Base-by-base conservation (phyloP, 2,888 invertebrate genomes). In the Heliconius aoede region DNA sequence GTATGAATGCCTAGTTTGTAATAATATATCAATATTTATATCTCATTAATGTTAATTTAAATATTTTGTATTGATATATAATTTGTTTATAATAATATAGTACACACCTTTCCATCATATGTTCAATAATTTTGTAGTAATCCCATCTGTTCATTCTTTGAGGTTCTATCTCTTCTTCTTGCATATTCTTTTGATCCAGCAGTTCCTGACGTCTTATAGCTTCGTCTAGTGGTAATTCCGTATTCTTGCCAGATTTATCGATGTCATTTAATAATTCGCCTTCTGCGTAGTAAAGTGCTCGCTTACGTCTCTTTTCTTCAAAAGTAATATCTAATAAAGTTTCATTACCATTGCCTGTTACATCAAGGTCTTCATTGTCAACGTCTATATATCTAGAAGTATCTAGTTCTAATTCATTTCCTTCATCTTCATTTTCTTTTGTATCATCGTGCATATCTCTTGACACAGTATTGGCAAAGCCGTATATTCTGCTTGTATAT, bases 81-180 rank as follows among this genome's bases (percentile, higher is more conserved):
- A 46, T 46, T 18, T 46, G 4, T 18, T 18, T 18, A 46, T 18
- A n/a, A n/a, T 55, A 9, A 11, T n/a, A 51, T 13, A 32, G 55
- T 2, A 68, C 71, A 85, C 89, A 96, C 96, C 95, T 94, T 84
- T 95, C 94, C 55, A 94, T 93, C 87, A 95, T 95, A 68, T 95
- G 94, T 81, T 96, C 95, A 28, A 96, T 85, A 58, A 95, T 90
- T 87, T 95, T 95, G 87, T 97, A 97, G 80, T 96, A 94, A 83
- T 95, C 95, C 96, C 96, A 96, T 85, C 96, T 88, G 74, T 94
- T 94, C 91, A 94, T 93, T 83, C 90, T 88, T 76, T 92, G 91
- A 0, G 91, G 90, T 78, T 91, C 91, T 68, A 87, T 81, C 65
- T 84, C 81, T 72, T 84, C 82, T 55, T 82, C 81, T 78, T 87